phyloP scores from a whole-genome alignment of 2,797 vertebrate genomes.

The Pseudochirops corinnae region DNA sequence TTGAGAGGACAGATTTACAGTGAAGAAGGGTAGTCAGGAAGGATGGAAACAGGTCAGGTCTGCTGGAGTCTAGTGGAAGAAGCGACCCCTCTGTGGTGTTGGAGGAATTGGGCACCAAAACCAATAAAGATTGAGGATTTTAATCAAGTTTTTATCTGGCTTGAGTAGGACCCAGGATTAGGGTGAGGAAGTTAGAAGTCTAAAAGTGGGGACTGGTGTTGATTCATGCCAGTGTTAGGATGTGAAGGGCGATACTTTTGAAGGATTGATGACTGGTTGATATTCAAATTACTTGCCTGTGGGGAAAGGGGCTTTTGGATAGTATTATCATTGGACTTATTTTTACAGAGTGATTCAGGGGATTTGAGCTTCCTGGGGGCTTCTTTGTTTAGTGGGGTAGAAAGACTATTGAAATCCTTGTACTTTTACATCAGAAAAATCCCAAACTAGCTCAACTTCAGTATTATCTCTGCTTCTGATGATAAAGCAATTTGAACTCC shows the following conservation, averaged over 20 bases:
- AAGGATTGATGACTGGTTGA: not conserved
- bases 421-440: not conserved
- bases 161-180: not conserved
- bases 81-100: not conserved
- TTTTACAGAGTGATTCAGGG: not conserved
- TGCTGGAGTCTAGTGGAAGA: not conserved
- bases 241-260: not conserved
- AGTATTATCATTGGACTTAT: not conserved
- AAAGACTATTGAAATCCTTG: not conserved
- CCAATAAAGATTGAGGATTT: not conserved
- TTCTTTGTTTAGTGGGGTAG: not conserved
- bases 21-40: not conserved
- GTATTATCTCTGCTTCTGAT: slow-evolving; percentile 9
- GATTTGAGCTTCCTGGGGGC: not conserved
- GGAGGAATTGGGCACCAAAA: not conserved
- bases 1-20: not conserved
- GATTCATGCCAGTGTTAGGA: not conserved
- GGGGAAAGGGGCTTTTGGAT: not conserved
- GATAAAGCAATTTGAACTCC: slow-evolving; percentile 20
- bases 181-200: not conserved
- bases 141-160: not conserved
- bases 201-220: not conserved
- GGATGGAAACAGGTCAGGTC: not conserved
- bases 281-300: not conserved
- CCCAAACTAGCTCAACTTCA: not conserved